Percentiles rank a stretch among this genome's conserved stretches.
Evolutionary conservation across 2,888 invertebrate genomes (phyloP).

Genomic region (Adelphocoris suturalis): DNA sequence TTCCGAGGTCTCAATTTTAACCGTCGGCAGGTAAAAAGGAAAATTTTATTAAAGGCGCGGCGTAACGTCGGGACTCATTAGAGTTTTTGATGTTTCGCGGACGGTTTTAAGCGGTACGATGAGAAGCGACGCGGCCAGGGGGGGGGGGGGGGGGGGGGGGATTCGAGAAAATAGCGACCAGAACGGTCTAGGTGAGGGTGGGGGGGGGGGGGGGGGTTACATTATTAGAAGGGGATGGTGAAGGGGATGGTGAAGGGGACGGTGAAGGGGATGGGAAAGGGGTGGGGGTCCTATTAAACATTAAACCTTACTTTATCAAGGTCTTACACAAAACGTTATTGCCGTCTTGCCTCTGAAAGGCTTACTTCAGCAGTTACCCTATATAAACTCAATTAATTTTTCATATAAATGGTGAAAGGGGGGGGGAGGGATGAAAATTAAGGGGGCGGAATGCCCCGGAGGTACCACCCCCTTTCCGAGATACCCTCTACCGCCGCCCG

Average conservation of each 20-base stretch:
- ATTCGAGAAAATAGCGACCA: conserved; percentile 38
- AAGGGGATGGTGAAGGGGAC: neutral
- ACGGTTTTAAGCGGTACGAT: neutral
- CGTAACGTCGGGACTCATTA: conserved; percentile 54
- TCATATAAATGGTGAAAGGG: conserved; percentile 46
- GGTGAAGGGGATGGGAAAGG: conserved; percentile 21
- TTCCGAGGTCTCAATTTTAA: conserved; percentile 8
- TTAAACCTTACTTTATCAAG: conserved; percentile 71
- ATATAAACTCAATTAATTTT: conserved; percentile 70
- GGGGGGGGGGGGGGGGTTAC: neutral
- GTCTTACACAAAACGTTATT: conserved; percentile 70
- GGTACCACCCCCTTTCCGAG: neutral
- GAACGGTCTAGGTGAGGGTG: conserved; percentile 4
- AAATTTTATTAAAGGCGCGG: conserved; percentile 46
- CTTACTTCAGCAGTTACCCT: conserved; percentile 67
- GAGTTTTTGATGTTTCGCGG: conserved; percentile 64
- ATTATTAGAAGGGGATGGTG: conserved; percentile 38
- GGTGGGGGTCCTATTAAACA: conserved; percentile 59
- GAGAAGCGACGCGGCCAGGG: neutral
- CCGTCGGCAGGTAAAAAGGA: conserved; percentile 3
- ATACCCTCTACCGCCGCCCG: conserved; percentile 30
- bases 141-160: conserved; percentile 32
- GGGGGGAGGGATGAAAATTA: conserved; percentile 37
- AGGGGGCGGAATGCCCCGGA: conserved; percentile 33
- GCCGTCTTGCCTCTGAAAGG: conserved; percentile 69